phyloP scores from a whole-genome alignment of 1,140 invertebrate species.

The Popillia japonica region DNA sequence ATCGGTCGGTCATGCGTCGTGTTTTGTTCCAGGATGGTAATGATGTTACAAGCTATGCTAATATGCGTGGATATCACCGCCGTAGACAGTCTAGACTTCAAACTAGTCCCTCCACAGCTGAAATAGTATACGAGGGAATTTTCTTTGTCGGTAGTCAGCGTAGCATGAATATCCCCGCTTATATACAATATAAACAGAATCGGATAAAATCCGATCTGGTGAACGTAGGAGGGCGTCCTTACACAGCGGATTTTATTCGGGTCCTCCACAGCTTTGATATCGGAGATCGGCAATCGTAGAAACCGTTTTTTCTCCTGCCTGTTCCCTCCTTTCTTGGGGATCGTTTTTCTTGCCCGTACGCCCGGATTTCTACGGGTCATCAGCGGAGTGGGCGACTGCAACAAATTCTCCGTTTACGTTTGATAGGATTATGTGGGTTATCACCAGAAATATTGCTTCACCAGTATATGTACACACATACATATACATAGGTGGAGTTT shows the following conservation, averaged over 20 bases:
- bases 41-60: too few relatives aligned
- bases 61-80: too few relatives aligned
- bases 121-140: too few relatives aligned
- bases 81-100: too few relatives aligned
- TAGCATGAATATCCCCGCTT: neutral
- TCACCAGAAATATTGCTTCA: neutral
- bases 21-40: too few relatives aligned
- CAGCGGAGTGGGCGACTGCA: neutral
- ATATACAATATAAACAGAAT: slow-evolving; percentile 16
- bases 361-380: neutral
- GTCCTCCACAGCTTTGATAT: neutral
- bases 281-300: neutral
- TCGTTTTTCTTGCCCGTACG: neutral
- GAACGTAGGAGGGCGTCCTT: neutral
- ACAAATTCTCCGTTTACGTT: neutral
- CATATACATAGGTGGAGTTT: too few relatives aligned
- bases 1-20: neutral
- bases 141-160: neutral
- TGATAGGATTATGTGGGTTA: neutral
- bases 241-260: neutral
- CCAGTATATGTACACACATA: too few relatives aligned
- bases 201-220: neutral
- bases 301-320: neutral
- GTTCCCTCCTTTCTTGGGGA: neutral
- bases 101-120: too few relatives aligned